Evolutionary conservation across 2,113 vertebrate species (phyloP), one percentile per base, ranked within the genome.

Genomic region (Clinocottus analis): DNA sequence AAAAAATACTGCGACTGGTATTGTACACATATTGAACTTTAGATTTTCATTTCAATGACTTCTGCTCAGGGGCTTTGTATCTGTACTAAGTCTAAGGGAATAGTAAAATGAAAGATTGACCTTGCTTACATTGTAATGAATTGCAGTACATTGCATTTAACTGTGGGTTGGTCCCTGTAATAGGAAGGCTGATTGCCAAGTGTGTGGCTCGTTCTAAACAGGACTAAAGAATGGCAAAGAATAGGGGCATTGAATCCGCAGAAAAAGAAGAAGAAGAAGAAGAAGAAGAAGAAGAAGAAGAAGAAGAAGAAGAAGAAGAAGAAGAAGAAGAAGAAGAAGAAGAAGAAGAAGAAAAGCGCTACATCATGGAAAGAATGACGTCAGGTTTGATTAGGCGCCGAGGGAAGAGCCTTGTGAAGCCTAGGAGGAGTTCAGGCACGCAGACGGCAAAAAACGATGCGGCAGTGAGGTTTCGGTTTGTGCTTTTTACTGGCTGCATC

Each of bases 361-460:
- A 95, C 95, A 93, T 96, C 94, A 96, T 95, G 95, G 95, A 96
- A 96, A 96, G 73, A 95, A 90, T 95, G 94, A 96, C 95, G 94
- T 95, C 93, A 94, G 90, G 93, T 92, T 93, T 92, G 92, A 95
- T 95, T 93, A 94, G 92, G 85, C 89, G 85, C 84, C 77, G 76
- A 88, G 90, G 91, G 90, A 94, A 94, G 93, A 90, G 92, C 87
- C 75, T 82, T 75, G 72, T 86, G 86, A 45, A 79, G 86, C 76
- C 53, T 75, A 82, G 92, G 92, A 84, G 91, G 90, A 86, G 90
- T 85, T 85, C 60, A 89, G 21, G 76, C 82, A 64, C 59, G n/a
- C 79, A 76, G 64, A 80, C 29, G 60, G 72, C 62, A 71, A 63
- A 41, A 77, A 53, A 45, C 39, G 77, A 80, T 77, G 83, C 72